Conservation (phyloP, 2,888 invertebrate genomes). For the Cremastobaeus sp. region DNA sequence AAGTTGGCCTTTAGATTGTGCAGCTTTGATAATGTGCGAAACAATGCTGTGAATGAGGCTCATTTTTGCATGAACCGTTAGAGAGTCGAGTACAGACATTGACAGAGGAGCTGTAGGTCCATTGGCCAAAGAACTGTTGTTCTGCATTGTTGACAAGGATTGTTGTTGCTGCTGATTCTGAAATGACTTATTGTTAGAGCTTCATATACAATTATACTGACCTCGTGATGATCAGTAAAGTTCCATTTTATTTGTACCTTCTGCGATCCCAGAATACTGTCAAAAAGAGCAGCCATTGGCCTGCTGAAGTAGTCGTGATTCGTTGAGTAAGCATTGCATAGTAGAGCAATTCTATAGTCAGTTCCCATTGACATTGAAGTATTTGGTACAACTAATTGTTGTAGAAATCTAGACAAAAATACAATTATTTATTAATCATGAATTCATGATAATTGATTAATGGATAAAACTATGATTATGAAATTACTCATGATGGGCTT, state of each 20-base stretch:
- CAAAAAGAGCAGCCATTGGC: slow-evolving; percentile 94
- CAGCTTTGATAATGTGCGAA: slow-evolving; percentile 93
- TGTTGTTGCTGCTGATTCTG: slow-evolving; percentile 79
- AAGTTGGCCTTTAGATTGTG: slow-evolving; percentile 90
- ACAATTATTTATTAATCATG: no score
- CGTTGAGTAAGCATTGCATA: slow-evolving; percentile 97
- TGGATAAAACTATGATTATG: slow-evolving; percentile 6
- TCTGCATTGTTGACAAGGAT: slow-evolving; percentile 78
- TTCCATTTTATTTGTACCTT: slow-evolving; percentile 75
- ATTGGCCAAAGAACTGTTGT: slow-evolving; percentile 78
- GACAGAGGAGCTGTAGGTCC: slow-evolving; percentile 92
- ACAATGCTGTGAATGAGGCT: slow-evolving; percentile 90
- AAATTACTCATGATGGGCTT: slow-evolving; percentile 92
- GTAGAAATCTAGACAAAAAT: slow-evolving; percentile 84
- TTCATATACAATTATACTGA: no score
- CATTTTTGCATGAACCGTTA: slow-evolving; percentile 98
- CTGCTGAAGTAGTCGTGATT: slow-evolving; percentile 94
- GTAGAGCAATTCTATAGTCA: slow-evolving; percentile 93
- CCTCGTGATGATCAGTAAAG: no score
- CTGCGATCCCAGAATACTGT: slow-evolving; percentile 87
- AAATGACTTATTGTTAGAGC: no score
- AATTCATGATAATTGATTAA: slow-evolving; percentile 2
- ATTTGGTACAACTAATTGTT: slow-evolving; percentile 89
- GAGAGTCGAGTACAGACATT: slow-evolving; percentile 94
- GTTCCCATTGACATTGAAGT: slow-evolving; percentile 87